phyloP scores from a whole-genome alignment of 2,797 vertebrate genomes.

The Schizopygopsis malacanthus region DNA sequence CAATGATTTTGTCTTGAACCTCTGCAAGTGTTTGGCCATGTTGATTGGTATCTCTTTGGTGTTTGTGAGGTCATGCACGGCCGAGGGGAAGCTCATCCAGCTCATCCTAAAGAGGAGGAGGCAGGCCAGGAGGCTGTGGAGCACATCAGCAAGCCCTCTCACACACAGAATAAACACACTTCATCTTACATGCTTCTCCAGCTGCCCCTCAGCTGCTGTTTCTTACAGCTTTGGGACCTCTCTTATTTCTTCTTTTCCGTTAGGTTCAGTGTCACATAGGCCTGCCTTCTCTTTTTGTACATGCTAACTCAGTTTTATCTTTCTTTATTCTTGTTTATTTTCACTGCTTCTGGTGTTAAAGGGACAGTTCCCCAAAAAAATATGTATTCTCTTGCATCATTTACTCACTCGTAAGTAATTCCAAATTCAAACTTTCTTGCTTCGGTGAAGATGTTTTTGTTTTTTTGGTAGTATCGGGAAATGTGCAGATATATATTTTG shows the following conservation, averaged over 20 bases:
- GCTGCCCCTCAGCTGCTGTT: constrained; percentile 36
- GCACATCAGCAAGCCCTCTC: too few species aligned
- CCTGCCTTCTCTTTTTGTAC: constrained; percentile 43
- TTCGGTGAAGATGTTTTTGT: neutral
- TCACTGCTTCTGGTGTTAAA: constrained; percentile 21
- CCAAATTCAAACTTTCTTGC: neutral
- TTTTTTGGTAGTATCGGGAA: neutral
- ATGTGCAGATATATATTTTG: constrained; percentile 41
- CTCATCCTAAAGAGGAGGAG: constrained; percentile 46
- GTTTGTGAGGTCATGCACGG: constrained; percentile 40
- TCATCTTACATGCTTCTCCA: too few species aligned
- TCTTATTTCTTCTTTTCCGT: neutral
- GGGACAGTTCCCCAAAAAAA: neutral
- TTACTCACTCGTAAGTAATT: neutral
- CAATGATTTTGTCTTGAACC: constrained; percentile 14
- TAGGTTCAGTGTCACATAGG: neutral
- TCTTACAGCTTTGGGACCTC: constrained; percentile 17
- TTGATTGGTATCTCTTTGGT: constrained; percentile 18
- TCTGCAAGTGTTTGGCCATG: constrained; percentile 17
- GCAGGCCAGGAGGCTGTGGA: neutral
- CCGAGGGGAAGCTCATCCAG: constrained; percentile 52
- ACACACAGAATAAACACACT: too few species aligned
- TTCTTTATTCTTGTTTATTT: neutral
- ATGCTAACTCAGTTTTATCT: constrained; percentile 20
- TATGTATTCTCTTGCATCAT: neutral